Conservation (phyloP, 2,113 vertebrate species). For the Microcebus tavaratra region DNA sequence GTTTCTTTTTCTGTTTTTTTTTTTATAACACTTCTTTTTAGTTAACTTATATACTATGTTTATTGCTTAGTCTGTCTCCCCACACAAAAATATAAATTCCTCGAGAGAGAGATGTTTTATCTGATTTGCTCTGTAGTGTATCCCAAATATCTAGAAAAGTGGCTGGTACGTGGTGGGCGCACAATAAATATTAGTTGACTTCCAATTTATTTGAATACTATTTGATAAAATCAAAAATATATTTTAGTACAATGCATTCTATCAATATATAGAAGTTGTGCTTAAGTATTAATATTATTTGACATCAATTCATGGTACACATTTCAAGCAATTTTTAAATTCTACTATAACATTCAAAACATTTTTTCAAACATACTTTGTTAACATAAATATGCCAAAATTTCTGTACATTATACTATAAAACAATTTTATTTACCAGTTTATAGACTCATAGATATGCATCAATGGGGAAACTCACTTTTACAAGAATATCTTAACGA, state of each 20-base stretch:
- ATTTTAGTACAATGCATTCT: neutral
- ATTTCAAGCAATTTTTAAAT: slow-evolving; percentile 1
- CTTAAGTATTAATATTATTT: neutral
- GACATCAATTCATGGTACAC: neutral
- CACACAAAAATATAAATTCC: neutral
- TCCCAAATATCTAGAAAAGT: neutral
- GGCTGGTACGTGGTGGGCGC: no score
- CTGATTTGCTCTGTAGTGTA: neutral
- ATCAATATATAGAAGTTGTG: neutral
- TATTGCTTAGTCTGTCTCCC: neutral
- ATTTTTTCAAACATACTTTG: neutral
- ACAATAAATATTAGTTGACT: neutral
- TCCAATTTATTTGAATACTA: neutral
- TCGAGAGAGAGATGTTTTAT: neutral
- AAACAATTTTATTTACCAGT: neutral
- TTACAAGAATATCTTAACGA: neutral
- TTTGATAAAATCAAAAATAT: neutral
- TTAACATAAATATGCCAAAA: neutral
- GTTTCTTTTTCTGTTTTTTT: neutral
- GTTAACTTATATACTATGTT: neutral
- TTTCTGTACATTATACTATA: neutral
- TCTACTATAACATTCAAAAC: neutral
- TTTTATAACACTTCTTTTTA: neutral
- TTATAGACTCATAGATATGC: neutral
- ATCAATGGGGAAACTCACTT: neutral